Evolutionary conservation across 2,113 vertebrate species (phyloP).

Genomic region (Nibea albiflora): DNA sequence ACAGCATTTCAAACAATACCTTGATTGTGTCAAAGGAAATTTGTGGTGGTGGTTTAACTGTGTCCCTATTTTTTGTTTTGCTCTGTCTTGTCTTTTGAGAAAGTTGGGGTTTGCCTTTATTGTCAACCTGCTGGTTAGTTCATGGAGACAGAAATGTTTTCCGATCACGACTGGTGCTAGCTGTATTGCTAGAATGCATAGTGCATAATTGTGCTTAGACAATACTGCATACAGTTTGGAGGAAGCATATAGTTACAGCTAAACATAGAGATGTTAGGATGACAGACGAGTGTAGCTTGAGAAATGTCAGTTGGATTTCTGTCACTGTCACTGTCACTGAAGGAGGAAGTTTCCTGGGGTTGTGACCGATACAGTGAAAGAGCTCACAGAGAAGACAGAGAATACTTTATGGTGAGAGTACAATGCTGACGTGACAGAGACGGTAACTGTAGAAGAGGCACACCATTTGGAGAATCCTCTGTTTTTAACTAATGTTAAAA

Average conservation of each 20-base stretch:
- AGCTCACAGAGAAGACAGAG: conserved; percentile 1
- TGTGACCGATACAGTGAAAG: not conserved
- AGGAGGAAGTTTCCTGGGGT: not conserved
- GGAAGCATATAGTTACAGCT: conserved; percentile 38
- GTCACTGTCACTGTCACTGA: not conserved
- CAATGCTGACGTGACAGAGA: not conserved
- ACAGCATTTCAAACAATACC: conserved; percentile 9
- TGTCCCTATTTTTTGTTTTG: not conserved
- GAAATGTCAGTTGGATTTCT: not conserved
- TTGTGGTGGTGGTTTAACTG: not conserved
- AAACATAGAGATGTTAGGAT: conserved; percentile 1
- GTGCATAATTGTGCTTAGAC: conserved; percentile 78
- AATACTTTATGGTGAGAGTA: conserved; percentile 15
- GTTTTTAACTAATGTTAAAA: conserved; percentile 35
- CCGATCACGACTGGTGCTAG: conserved; percentile 30
- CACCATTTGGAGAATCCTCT: conserved; percentile 21
- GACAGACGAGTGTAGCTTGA: not conserved
- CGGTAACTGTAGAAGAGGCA: conserved; percentile 28
- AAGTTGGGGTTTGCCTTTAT: conserved; percentile 5
- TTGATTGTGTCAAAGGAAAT: conserved; percentile 4
- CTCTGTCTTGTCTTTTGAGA: not conserved
- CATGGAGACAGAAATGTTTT: conserved; percentile 6
- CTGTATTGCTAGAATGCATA: conserved; percentile 74
- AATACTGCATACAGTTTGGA: conserved; percentile 57
- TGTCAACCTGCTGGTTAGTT: conserved; percentile 50